Conservation (phyloP, 2,888 invertebrate genomes). For the Ichneumon xanthorius region DNA sequence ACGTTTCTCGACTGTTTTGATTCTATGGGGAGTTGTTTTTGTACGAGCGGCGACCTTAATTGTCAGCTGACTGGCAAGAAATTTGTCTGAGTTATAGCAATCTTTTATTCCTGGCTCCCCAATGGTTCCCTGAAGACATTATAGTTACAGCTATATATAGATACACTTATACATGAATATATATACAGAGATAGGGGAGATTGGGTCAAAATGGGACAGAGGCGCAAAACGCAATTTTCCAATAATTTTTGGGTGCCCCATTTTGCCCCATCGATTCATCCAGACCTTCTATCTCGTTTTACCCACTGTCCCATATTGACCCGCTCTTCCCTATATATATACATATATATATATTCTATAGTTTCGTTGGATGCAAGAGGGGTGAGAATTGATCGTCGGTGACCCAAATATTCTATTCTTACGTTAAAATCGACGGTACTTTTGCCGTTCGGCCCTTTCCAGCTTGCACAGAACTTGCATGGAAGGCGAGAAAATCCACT, state of each 20-base stretch:
- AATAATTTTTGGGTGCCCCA: no score
- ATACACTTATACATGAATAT: neutral
- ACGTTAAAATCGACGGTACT: slow-evolving; percentile 52
- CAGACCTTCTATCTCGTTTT: no score
- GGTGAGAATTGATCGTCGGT: slow-evolving; percentile 59
- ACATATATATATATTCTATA: slow-evolving; percentile 6
- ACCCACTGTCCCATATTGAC: no score
- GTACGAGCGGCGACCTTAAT: neutral
- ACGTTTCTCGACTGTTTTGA: no score
- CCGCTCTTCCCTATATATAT: no score
- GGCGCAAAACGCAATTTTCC: no score
- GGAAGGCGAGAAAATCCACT: slow-evolving; percentile 33
- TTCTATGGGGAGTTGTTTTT: no score
- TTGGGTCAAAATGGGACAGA: no score
- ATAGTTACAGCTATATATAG: neutral
- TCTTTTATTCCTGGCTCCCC: neutral
- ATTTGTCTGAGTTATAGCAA: neutral
- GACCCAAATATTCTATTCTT: slow-evolving; percentile 61
- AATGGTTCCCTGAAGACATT: neutral
- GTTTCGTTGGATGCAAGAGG: slow-evolving; percentile 30
- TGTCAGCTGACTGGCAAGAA: neutral
- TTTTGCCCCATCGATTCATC: no score
- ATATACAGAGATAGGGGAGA: no score
- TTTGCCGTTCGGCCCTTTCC: slow-evolving; percentile 52
- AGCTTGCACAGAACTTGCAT: slow-evolving; percentile 4